Evolutionary conservation across 2,888 invertebrate genomes (phyloP).

Genomic region (Trichogramma dendrolimi): DNA sequence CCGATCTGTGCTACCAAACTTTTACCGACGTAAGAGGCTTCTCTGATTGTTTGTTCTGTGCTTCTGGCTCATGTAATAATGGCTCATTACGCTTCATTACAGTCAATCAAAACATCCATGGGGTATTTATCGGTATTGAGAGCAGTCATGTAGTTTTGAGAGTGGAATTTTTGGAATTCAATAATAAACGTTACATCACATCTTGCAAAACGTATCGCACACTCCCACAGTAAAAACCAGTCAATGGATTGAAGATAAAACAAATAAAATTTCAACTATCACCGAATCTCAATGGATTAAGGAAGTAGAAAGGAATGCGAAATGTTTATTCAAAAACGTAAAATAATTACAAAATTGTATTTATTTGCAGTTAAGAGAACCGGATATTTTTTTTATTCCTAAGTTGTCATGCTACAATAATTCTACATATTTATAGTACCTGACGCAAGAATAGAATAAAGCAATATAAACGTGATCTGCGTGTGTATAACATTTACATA

Average conservation of each 20-base stretch:
- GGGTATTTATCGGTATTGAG: conserved; percentile 29
- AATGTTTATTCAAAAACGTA: not conserved
- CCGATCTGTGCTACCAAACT: conserved; percentile 55
- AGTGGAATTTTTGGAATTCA: not conserved
- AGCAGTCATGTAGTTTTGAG: conserved; percentile 18
- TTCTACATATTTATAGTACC: conserved; percentile 27
- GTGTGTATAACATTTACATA: conserved; percentile 11
- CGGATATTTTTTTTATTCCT: conserved; percentile 43
- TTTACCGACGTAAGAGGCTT: conserved; percentile 54
- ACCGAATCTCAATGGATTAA: not conserved
- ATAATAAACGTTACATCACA: not conserved
- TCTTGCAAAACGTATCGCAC: not conserved
- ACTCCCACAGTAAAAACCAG: not conserved
- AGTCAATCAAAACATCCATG: conserved; percentile 26
- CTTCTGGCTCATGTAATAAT: too few relatives aligned
- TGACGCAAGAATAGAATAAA: conserved; percentile 3
- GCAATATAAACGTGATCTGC: not conserved
- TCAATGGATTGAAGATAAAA: not conserved
- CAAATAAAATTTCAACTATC: not conserved
- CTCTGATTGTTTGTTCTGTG: too few relatives aligned
- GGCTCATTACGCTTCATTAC: not conserved
- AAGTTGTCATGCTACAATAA: conserved; percentile 41
- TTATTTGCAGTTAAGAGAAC: conserved; percentile 40
- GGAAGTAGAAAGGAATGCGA: not conserved
- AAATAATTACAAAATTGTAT: conserved; percentile 37